Evolutionary conservation across 2,888 invertebrate species (phyloP).

Genomic region (Myopa tessellatipennis): DNA sequence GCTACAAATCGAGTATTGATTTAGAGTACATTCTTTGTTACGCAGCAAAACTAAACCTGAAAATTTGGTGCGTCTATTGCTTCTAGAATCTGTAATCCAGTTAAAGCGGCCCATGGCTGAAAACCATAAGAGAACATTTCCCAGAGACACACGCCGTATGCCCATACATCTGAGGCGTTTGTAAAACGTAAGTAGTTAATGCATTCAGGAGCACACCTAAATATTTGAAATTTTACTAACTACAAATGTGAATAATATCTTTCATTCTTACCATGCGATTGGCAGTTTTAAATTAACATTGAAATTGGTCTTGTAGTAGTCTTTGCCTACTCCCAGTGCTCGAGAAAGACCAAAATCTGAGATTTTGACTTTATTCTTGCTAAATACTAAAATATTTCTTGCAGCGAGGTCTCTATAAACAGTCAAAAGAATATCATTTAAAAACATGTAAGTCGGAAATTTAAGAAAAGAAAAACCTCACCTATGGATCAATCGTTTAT

Average conservation of each 20-base stretch:
- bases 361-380: constrained; percentile 96
- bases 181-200: constrained; percentile 96
- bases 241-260: too few relatives aligned
- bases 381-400: constrained; percentile 96
- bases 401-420: constrained; percentile 89
- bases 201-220: constrained; percentile 97
- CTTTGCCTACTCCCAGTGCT: constrained; percentile 96
- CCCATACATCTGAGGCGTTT: constrained; percentile 97
- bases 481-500: constrained; percentile 95
- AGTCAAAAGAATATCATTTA: background rate
- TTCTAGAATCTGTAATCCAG: constrained; percentile 93
- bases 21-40: background rate
- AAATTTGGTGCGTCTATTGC: constrained; percentile 94
- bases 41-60: constrained; percentile 69
- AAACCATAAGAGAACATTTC: constrained; percentile 99
- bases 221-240: background rate
- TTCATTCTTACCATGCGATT: constrained; percentile 86
- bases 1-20: constrained; percentile 68
- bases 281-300: constrained; percentile 97
- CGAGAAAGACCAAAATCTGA: constrained; percentile 97
- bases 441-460: constrained; percentile 8
- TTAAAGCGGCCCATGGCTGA: constrained; percentile 97
- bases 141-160: constrained; percentile 98
- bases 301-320: constrained; percentile 98
- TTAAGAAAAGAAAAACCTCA: constrained; percentile 56